Base-by-base conservation (phyloP, 2,888 invertebrate species). In the Chironomus tentans region DNA sequence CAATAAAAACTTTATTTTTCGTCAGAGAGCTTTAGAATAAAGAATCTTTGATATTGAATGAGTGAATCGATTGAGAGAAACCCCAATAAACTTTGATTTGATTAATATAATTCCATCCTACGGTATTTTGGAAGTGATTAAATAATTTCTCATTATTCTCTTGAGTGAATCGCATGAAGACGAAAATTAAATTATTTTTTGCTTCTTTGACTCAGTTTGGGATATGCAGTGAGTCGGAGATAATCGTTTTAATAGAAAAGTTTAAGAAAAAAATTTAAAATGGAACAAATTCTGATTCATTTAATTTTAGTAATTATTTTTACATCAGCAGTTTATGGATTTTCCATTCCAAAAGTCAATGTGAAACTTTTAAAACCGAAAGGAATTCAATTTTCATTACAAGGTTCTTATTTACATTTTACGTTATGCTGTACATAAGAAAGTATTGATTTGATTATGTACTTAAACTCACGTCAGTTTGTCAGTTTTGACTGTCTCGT, bases 1-100 rank as follows among this genome's bases (percentile, higher is more conserved):
- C 72, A 72, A 72, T 72, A 72, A 72, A 56, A 71, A 72, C 62
- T 72, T 72, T 46, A 72, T 72, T 72, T 18, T 18, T 65, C 13
- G 13, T 13, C 62, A 62, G 15, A 15, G 4, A 56, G 18, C 56
- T 24, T 65, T 12, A 56, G 22, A 70, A 50, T 50, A 70, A 70
- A 28, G 70, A 70, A 12, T 62, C 28, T 62, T 15, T 62, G 50
- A 50, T 50, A 10, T 13, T 15, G 15, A 13, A 50, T 15, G 15
- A 50, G 50, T 50, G 56, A 18, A 15, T 15, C 38, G 38, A 38
- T 38, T 38, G 38, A 38, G 38, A 56, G 56, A 56, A 18, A 15
- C 65, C 65, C 12, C 65, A 65, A 65, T 24, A 65, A 65, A 21
- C 65, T 65, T 65, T 65, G 65, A 65, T 65, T 65, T 65, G 65